Evolutionary conservation across 2,797 vertebrate genomes (phyloP).

Genomic region (Smutsia temminckii): DNA sequence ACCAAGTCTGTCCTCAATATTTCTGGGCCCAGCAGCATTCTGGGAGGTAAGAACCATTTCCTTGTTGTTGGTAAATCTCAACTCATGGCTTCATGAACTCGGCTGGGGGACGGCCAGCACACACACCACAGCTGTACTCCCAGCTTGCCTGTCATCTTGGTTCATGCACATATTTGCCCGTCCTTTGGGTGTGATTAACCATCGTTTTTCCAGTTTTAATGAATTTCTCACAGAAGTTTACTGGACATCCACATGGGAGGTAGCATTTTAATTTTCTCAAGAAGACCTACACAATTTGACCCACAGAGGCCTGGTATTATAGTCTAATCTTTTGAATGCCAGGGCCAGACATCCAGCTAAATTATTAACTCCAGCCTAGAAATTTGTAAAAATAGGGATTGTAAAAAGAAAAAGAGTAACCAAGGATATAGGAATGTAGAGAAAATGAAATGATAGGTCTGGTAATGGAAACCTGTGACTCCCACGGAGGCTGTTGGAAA

Average conservation of each 20-base stretch:
- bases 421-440: not conserved
- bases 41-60: not conserved
- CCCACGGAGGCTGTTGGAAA: not conserved
- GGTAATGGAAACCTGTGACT: not conserved
- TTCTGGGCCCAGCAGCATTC: not conserved
- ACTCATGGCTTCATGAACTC: not conserved
- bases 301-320: not conserved
- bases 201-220: slow-evolving; percentile 29
- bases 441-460: not conserved
- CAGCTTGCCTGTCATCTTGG: not conserved
- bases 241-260: not conserved
- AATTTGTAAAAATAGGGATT: not conserved
- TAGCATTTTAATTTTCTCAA: not conserved
- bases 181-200: not conserved
- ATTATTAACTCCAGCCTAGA: not conserved
- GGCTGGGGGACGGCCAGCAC: not conserved
- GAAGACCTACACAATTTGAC: not conserved
- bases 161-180: not conserved
- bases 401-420: not conserved
- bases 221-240: not conserved
- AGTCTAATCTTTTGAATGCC: not conserved
- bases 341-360: not conserved
- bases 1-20: not conserved
- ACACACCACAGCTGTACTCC: not conserved
- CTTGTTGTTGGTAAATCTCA: not conserved